Evolutionary conservation across 2,113 vertebrate species (phyloP).

Genomic region (Cyrtonyx montezumae): DNA sequence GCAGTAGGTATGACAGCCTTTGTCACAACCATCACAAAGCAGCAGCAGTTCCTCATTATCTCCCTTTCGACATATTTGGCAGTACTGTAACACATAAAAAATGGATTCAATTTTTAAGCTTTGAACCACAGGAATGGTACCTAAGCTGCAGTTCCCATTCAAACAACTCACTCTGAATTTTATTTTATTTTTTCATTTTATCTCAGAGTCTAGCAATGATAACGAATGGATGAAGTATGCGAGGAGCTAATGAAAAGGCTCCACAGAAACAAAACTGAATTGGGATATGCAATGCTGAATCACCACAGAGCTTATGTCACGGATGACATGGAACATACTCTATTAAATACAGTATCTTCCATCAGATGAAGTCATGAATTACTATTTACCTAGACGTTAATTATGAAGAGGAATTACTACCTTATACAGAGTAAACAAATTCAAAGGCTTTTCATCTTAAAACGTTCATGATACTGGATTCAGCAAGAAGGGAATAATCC

Average conservation of each 20-base stretch:
- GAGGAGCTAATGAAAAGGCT: conserved; percentile 49
- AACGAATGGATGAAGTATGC: not conserved
- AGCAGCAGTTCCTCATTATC: conserved; percentile 98
- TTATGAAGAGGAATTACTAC: not conserved
- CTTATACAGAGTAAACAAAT: not conserved
- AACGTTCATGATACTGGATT: not conserved
- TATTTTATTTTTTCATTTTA: conserved; percentile 37
- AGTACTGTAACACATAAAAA: conserved; percentile 86
- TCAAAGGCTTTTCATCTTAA: not conserved
- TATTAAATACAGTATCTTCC: not conserved
- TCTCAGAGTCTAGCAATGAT: not conserved
- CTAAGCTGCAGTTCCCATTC: conserved; percentile 20
- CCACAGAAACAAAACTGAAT: conserved; percentile 37
- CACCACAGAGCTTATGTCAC: not conserved
- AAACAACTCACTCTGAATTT: conserved; percentile 14
- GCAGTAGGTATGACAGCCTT: conserved; percentile 99
- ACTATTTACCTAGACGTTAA: not conserved
- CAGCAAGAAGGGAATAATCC: not conserved
- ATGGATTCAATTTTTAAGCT: not conserved
- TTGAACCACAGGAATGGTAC: not conserved
- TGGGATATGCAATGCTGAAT: not conserved
- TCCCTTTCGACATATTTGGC: conserved; percentile 97
- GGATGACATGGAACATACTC: not conserved
- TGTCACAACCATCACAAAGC: conserved; percentile 97
- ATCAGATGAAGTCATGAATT: not conserved